phyloP scores from a whole-genome alignment of 1,140 invertebrate species.

The Bombyx mandarina region DNA sequence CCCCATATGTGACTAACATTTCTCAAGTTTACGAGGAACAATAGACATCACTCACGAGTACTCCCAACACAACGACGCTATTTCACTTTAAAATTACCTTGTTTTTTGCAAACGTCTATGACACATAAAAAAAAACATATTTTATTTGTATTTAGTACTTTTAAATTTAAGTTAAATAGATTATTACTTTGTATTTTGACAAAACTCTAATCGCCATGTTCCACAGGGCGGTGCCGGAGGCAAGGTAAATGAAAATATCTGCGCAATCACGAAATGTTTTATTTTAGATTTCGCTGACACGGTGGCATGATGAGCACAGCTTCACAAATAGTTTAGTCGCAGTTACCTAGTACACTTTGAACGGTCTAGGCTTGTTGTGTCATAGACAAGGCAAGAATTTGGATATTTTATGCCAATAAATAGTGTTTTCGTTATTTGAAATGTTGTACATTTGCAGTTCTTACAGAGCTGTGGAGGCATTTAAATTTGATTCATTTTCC shows the following conservation, averaged over 20 bases:
- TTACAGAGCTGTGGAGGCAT: no score
- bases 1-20: slow-evolving; percentile 26
- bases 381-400: neutral
- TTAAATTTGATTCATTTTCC: no score
- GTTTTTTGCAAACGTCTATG: no score
- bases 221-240: slow-evolving; percentile 60
- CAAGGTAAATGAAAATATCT: slow-evolving; percentile 54
- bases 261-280: slow-evolving; percentile 27
- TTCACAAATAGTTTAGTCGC: slow-evolving; percentile 29
- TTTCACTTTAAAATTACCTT: no score
- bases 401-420: neutral
- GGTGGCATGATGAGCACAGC: slow-evolving; percentile 35
- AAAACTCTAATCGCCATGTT: slow-evolving; percentile 33
- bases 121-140: no score
- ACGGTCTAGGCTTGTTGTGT: no score
- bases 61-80: neutral
- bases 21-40: slow-evolving; percentile 5
- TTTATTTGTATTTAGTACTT: no score
- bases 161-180: no score
- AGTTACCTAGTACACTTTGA: slow-evolving; percentile 4
- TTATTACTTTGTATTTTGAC: slow-evolving; percentile 8
- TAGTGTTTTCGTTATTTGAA: neutral
- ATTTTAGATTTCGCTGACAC: slow-evolving; percentile 23
- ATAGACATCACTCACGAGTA: neutral
- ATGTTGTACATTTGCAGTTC: neutral